Evolutionary conservation across 2,113 vertebrate genomes (phyloP).

Genomic region (Apodemus sylvaticus): DNA sequence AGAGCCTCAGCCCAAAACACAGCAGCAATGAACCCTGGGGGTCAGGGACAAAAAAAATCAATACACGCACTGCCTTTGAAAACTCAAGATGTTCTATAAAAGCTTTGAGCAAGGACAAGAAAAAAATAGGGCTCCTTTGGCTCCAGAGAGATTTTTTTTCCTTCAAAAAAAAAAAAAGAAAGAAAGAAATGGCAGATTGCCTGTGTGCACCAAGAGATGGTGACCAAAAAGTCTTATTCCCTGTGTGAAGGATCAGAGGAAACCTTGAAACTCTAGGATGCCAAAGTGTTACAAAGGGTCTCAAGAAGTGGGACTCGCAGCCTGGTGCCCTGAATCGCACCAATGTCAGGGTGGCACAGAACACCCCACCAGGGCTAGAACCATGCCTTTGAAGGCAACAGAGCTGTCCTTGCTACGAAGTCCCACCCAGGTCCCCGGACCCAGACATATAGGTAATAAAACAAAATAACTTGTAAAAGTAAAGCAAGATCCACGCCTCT

Average conservation of each 20-base stretch:
- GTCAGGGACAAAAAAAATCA: conserved; percentile 81
- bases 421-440: conserved; percentile 9
- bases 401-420: conserved; percentile 19
- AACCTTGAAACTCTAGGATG: conserved; percentile 77
- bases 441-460: neutral
- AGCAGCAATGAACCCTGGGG: conserved; percentile 73
- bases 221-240: conserved; percentile 76
- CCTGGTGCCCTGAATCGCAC: neutral
- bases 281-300: conserved; percentile 65
- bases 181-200: conserved; percentile 72
- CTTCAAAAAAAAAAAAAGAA: conserved; percentile 11
- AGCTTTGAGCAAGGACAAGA: conserved; percentile 81
- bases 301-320: conserved; percentile 42
- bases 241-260: conserved; percentile 80
- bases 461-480: neutral
- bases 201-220: conserved; percentile 79
- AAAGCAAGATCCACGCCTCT: conserved; percentile 18
- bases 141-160: conserved; percentile 70
- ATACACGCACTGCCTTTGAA: conserved; percentile 72
- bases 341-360: neutral
- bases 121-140: conserved; percentile 82
- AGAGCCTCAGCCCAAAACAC: conserved; percentile 72
- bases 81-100: conserved; percentile 78
- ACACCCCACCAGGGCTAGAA: neutral
- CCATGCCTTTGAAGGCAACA: conserved; percentile 28